These are phyloP conservation scores for Sturmia bella DNA, from an alignment of 2,888 invertebrate species.

Conservation along the genomic window DNA sequence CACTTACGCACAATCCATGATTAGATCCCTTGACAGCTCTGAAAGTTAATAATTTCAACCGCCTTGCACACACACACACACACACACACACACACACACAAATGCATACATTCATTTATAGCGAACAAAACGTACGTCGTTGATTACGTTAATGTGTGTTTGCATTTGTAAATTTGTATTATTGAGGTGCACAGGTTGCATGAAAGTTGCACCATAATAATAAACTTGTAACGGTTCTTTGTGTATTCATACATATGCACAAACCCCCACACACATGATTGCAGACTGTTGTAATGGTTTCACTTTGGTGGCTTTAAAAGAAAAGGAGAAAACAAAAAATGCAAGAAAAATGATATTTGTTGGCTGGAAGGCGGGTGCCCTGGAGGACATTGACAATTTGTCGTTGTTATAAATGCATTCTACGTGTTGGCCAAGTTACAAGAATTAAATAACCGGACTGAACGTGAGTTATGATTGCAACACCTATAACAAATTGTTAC, in stretches of 20 bases:
- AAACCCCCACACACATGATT: background rate
- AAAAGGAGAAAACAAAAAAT: background rate
- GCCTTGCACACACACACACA: no score
- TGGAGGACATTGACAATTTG: constrained; percentile 70
- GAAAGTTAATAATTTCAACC: background rate
- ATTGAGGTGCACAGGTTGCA: no score
- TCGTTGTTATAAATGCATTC: constrained; percentile 70
- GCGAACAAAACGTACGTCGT: no score
- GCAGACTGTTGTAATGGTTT: background rate
- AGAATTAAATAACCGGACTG: constrained; percentile 67
- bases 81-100: background rate
- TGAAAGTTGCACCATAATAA: no score
- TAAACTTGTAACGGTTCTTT: no score
- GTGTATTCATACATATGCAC: no score
- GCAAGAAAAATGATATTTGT: background rate
- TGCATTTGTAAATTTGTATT: no score
- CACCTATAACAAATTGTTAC: constrained; percentile 70
- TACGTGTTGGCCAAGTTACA: constrained; percentile 69
- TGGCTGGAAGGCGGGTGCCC: constrained; percentile 35
- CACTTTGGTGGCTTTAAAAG: constrained; percentile 3
- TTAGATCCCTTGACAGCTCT: constrained; percentile 47
- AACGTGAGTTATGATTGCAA: constrained; percentile 70
- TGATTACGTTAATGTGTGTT: no score
- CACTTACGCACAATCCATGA: constrained; percentile 20
- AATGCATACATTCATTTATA: no score